Conservation (phyloP, 2,888 invertebrate species). For the Leptinotarsa juncta region DNA sequence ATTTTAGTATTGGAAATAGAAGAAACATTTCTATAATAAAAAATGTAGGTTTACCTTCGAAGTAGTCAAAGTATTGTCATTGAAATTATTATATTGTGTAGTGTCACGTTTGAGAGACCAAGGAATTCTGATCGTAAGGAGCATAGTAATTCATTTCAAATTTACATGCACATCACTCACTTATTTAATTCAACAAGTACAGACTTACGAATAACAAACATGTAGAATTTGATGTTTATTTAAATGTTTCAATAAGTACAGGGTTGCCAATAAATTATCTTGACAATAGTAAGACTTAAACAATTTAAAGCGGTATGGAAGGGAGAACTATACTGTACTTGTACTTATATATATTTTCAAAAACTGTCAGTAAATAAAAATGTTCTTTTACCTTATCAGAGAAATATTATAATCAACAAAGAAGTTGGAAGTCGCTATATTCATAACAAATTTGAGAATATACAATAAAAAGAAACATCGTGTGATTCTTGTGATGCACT, state of each 20-base stretch:
- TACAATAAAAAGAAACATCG: too few species aligned
- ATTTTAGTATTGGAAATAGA: too few species aligned
- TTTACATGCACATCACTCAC: slow-evolving; percentile 31
- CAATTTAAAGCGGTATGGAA: too few species aligned
- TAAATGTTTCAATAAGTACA: neutral
- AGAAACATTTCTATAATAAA: neutral
- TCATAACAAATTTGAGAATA: too few species aligned
- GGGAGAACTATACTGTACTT: too few species aligned
- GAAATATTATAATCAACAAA: too few species aligned
- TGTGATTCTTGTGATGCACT: too few species aligned
- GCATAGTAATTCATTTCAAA: slow-evolving; percentile 27
- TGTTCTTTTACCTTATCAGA: too few species aligned
- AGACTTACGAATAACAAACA: neutral
- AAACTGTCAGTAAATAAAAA: too few species aligned
- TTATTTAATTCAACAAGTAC: neutral
- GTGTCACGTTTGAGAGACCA: slow-evolving; percentile 28
- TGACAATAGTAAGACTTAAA: neutral
- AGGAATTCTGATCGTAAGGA: slow-evolving; percentile 25
- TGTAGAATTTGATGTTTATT: neutral
- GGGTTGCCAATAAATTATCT: neutral
- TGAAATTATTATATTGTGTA: neutral
- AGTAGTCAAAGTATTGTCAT: slow-evolving; percentile 18
- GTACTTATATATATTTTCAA: too few species aligned
- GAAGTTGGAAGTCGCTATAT: too few species aligned
- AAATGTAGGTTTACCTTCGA: neutral